Conservation (phyloP, 2,888 invertebrate genomes). For the Drosophila kokeensis region DNA sequence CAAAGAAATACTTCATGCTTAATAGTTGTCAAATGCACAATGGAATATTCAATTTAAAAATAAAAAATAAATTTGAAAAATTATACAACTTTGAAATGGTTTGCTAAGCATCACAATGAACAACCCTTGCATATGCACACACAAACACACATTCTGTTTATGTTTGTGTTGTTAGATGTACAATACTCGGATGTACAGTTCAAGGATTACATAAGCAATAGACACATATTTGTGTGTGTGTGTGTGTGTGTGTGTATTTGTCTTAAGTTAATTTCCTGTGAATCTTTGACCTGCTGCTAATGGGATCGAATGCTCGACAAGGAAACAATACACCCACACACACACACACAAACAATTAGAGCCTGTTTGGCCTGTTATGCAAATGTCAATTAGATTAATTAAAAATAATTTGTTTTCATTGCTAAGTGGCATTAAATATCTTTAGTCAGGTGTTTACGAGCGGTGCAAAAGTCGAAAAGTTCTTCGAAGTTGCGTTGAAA, state of each 20-base stretch:
- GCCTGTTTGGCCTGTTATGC: not conserved
- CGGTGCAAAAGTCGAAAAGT: not conserved
- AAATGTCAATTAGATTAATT: slow-evolving; percentile 68
- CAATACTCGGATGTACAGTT: not conserved
- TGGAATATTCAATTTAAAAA: not conserved
- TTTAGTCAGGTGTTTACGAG: slow-evolving; percentile 41
- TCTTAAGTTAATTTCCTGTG: slow-evolving; percentile 47
- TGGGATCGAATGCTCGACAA: not conserved
- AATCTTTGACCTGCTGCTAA: slow-evolving; percentile 14
- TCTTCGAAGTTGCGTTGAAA: slow-evolving; percentile 9
- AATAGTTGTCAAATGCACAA: not conserved
- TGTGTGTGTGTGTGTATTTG: slow-evolving; percentile 47
- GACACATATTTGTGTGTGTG: slow-evolving; percentile 18
- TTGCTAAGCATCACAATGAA: not conserved
- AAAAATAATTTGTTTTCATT: slow-evolving; percentile 61
- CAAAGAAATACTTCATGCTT: not conserved
- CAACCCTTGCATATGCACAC: slow-evolving; percentile 7
- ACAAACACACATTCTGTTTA: not conserved
- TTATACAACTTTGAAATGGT: not conserved
- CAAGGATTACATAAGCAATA: slow-evolving; percentile 14
- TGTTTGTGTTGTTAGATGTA: slow-evolving; percentile 13
- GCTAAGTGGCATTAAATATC: slow-evolving; percentile 64
- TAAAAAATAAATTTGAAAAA: too few relatives aligned
- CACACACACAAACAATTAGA: not conserved
- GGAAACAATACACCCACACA: not conserved